Evolutionary conservation across 30 jellyfish, hydroid and myxozoan species (phyloP).

Genomic region (Cassiopea andromeda): DNA sequence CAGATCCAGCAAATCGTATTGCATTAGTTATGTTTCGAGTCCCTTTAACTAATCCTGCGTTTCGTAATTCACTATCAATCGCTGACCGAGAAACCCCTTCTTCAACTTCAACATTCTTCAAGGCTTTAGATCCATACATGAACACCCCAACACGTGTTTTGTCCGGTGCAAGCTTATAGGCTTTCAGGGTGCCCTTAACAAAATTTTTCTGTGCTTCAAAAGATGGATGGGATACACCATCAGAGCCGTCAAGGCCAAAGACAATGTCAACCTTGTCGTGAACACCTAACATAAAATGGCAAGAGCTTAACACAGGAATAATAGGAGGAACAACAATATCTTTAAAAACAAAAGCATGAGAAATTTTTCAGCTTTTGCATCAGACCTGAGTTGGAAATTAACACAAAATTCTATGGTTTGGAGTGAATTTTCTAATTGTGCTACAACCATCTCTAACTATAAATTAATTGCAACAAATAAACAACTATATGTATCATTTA

Average conservation of each 20-base stretch:
- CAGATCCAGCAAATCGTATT: background rate
- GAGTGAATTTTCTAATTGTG: no score
- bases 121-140: conserved; percentile 30
- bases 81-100: conserved; percentile 6
- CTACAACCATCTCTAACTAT: no score
- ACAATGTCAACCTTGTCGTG: conserved; percentile 22
- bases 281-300: conserved; percentile 14
- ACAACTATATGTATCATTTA: no score
- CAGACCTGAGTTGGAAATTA: no score
- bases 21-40: conserved; percentile 12
- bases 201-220: conserved; percentile 12
- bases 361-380: no score
- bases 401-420: no score
- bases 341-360: no score
- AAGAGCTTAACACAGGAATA: background rate
- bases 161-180: conserved; percentile 14
- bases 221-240: conserved; percentile 15
- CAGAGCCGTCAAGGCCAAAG: conserved; percentile 49
- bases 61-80: background rate
- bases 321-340: no score
- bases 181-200: conserved; percentile 4
- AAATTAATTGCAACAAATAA: no score
- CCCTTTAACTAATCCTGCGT: conserved; percentile 49
- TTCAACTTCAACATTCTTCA: background rate
- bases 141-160: conserved; percentile 36